Percentiles rank a stretch among this genome's conserved stretches.
These are phyloP conservation scores for Kryptolebias marmoratus DNA, from an alignment of 2,113 vertebrate genomes.

Conservation along the genomic window DNA sequence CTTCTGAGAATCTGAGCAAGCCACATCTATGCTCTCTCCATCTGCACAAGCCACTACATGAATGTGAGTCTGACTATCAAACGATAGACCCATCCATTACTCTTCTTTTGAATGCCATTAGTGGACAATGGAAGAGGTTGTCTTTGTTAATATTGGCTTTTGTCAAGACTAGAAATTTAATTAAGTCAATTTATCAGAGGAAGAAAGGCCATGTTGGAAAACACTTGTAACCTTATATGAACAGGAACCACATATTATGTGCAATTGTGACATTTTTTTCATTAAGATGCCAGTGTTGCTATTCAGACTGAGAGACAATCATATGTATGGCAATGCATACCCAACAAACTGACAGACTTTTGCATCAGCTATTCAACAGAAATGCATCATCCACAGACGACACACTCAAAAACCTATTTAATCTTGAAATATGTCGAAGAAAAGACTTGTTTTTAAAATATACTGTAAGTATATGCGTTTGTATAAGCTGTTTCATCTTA, in stretches of 20 bases:
- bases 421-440: neutral
- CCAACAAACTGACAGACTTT: conserved; percentile 32
- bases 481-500: too few species aligned
- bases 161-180: conserved; percentile 93
- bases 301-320: conserved; percentile 45
- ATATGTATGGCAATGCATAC: conserved; percentile 31
- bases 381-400: conserved; percentile 6
- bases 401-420: neutral
- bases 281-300: conserved; percentile 58
- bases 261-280: conserved; percentile 47
- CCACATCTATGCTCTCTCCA: conserved; percentile 84
- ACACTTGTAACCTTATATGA: conserved; percentile 85
- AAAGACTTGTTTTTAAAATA: neutral
- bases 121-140: conserved; percentile 90
- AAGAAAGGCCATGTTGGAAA: conserved; percentile 86
- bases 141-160: conserved; percentile 93
- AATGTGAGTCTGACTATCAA: conserved; percentile 89
- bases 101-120: conserved; percentile 91
- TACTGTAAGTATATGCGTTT: too few species aligned
- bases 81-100: conserved; percentile 95
- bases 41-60: conserved; percentile 83
- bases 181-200: conserved; percentile 93
- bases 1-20: conserved; percentile 91
- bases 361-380: conserved; percentile 13
- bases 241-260: conserved; percentile 61